Base-by-base conservation (phyloP, 1,140 invertebrate genomes). In the Tetraneura akinire region DNA sequence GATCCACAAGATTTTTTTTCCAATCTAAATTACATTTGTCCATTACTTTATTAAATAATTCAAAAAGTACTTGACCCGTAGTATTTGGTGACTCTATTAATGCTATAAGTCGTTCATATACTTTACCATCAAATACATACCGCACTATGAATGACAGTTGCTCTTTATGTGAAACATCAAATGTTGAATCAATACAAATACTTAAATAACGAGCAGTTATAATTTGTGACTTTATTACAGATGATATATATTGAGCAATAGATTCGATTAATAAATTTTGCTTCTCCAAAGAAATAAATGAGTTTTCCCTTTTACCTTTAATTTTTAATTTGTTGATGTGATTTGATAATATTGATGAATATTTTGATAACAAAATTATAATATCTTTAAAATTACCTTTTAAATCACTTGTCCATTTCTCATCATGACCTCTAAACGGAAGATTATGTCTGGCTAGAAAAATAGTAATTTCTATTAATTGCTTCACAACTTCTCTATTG, bases 341-440 rank as follows among this genome's bases (percentile, higher is more conserved):
- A 1, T 23, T n/a, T 57, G 55, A 57, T 21, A 57, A 57, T 2
- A 23, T 13, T 21, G 55, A 8, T 26, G 11, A 57, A 21, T 57
- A 13, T 21, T 57, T 4, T 11, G 47, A 4, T 13, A 57, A 21
- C 11, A 57, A 21, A 9, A 23, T 26, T 8, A 57, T 13, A 2
- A 57, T 57, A 23, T 26, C 55, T 57, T 23, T 23, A 57, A 57
- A 57, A 26, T 57, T 57, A 13, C 55, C 55, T 23, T 57, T 57
- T 23, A 23, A 10, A 26, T 21, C n/a, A 57, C 23, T 57, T 23
- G 3, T 13, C 23, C 3, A 57, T 3, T 9, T 23, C 11, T 57
- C 55, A 23, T 57, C 8, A 23, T 57, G 14, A 49, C 55, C 55
- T 3, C 18, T 4, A 57, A 57, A 57, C 1, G 23, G 23, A 11